Base-by-base conservation (phyloP, 53 echinoderm and acorn worm species). In the Paracentrotus lividus region DNA sequence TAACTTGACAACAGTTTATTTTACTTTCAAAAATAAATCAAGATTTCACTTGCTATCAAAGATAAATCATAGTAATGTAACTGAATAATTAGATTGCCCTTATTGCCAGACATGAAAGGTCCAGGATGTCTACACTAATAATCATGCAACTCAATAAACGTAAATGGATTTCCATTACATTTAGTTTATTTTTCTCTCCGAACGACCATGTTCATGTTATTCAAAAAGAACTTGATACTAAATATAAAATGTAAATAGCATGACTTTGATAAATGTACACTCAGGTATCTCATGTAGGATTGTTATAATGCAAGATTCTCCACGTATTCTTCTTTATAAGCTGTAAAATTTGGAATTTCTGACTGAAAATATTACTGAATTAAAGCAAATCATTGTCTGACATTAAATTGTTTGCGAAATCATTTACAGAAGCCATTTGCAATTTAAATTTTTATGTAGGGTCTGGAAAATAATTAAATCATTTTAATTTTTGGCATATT, bases 71-170 rank as follows among this genome's bases (percentile, higher is more conserved):
- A 40, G 72, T 16, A 36, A 40, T 72, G 32, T 5, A 38, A 40
- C 15, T 9, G 12, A 7, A 29, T 29, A 64, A 42, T 42, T 36
- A 1, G 42, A 76, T 18, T 42, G 42, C 76, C 38, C 32, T 34
- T 40, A 20, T 76, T 21, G 40, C 76, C 76, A 67, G 67, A 1
- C 34, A 1, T 67, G 23, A 64, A 23, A 64, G 26, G 26, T 64
- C 4, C 10, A 69, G 4, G 42, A 42, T 42, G 13, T 42, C 18
- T 10, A 76, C 2, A 64, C 76, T n/a, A 42, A 4, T 81, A 81
- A 81, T 81, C 81, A 81, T 81, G 81, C 81, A 81, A 81, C 81
- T 81, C 81, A 81, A n/a, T 81, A 81, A 26, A 24, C 26, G 40
- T 47, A 45, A 47, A 81, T 47, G 24, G 47, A 10, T 81, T 81